Base-by-base conservation (phyloP, 2,797 vertebrate species). In the Lacerta agilis region DNA sequence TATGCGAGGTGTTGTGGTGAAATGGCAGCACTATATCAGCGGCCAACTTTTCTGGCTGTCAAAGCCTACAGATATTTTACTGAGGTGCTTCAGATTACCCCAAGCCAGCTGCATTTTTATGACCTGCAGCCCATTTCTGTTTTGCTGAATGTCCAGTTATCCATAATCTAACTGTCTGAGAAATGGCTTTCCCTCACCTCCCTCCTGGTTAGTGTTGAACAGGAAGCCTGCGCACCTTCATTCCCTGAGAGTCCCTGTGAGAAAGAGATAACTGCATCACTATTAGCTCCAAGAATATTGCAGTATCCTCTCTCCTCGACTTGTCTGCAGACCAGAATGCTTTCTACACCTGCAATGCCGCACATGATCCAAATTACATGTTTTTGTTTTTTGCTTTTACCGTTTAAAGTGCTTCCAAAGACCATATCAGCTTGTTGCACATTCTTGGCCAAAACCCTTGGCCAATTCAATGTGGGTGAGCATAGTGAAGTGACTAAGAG, bases 201-300 rank as follows among this genome's bases (percentile, higher is more conserved):
- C 20, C 33, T 25, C 27, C 66, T 75, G 83, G 85, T 86, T 89
- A 83, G 36, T 79, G 83, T 77, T 91, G 92, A 94, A 87, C 89
- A 92, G 91, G 91, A 91, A 90, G 86, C 91, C 94, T 92, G 92
- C 78, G 90, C n/a, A 90, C 67, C 87, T 79, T 92, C 78, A 73
- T 71, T 90, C 80, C 77, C 49, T 20, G 23, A 83, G 71, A 90
- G 92, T 93, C 95, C 92, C 90, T n/a, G n/a, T 38, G 33, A 82
- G 58, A 67, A 73, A 45, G 25, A 86, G 64, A 90, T 93, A 94
- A 58, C 71, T 33, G 85, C 91, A 89, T 84, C 82, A 87, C 86
- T 84, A 93, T 94, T 91, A 93, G 78, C 83, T 93, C 55, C 0
- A 27, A 88, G 85, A 91, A 92, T 79, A 43, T 2, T 6, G 29